phyloP scores from a whole-genome alignment of 2,113 vertebrate species.

The Colistium nudipinnis region DNA sequence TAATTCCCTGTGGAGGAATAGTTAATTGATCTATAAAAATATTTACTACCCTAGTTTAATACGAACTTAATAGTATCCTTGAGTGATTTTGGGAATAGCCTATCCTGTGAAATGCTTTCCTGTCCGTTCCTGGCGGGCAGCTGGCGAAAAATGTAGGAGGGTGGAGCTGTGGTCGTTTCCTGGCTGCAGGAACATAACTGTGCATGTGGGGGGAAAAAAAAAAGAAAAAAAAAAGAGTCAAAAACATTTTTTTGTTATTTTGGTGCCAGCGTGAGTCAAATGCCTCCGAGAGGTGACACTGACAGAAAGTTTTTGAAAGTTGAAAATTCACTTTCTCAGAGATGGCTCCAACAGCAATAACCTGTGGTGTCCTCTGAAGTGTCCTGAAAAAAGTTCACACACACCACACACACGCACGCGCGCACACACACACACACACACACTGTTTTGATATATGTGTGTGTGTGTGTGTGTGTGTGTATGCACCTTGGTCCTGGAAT shows the following conservation, averaged over 20 bases:
- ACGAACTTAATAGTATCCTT: too few species aligned
- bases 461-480: not conserved
- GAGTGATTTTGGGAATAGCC: too few species aligned
- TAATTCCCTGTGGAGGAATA: too few species aligned
- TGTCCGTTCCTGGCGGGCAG: not conserved
- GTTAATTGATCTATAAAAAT: too few species aligned
- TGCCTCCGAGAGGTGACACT: not conserved
- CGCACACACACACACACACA: not conserved
- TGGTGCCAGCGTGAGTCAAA: constrained; percentile 9
- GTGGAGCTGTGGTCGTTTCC: constrained; percentile 22
- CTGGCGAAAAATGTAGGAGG: not conserved
- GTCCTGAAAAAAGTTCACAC: constrained; percentile 15
- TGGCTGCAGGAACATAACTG: constrained; percentile 6
- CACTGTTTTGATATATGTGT: not conserved
- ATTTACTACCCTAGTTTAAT: too few species aligned
- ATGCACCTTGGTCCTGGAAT: constrained; percentile 3
- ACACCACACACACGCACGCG: not conserved
- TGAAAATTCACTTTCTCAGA: constrained; percentile 9
- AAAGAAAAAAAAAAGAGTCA: too few species aligned
- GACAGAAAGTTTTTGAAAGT: not conserved
- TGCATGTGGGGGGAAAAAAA: not conserved
- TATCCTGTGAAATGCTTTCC: not conserved
- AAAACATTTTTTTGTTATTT: not conserved
- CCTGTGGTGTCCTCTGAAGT: constrained; percentile 13
- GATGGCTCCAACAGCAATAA: constrained; percentile 54